Base-by-base conservation (phyloP, 2,113 vertebrate genomes). In the Equus quagga region DNA sequence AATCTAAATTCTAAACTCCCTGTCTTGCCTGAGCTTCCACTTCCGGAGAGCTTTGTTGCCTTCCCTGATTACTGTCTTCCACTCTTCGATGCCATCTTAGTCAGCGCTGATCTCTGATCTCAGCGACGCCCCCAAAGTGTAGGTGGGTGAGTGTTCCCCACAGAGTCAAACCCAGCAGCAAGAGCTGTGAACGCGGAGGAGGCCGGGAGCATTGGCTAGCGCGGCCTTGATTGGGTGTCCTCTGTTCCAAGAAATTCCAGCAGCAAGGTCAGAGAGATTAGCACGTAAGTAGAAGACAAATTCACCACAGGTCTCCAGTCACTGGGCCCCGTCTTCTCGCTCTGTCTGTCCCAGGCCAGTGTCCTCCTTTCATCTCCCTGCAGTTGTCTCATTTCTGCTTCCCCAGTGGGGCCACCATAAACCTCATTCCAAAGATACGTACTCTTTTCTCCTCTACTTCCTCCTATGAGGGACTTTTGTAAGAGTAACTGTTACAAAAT, bases 11-110 rank as follows among this genome's bases (percentile, higher is more conserved):
- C 41, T 73, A 49, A 65, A 41, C 70, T 62, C 75, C 13, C 1
- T 44, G 46, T 81, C 44, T 65, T 6, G 14, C 36, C 70, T 36
- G 28, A 62, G 12, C 44, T 54, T 33, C 72, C n/a, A 33, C 60
- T 72, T 73, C 73, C 83, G 31, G 90, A 70, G 73, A 46, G 23
- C 36, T 51, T 12, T 28, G 19, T 86, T 3, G 0, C 15, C 36
- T 33, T 58, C 76, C 60, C 33, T 41, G 5, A 10, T 15, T 11
- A 26, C 28, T 8, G 1, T 65, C 36, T 60, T 65, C 21, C 8
- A 4, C 46, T 49, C 19, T 44, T 33, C 10, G 3, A 4, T 24
- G 11, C 10, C 0, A 0, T 44, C 36, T 69, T 0, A 0, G 10
- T 14, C 21, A 12, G 49, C 1, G 2, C 2, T 6, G 41, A 6